Percentiles rank a stretch among this genome's conserved stretches.
Conservation (phyloP, 1,140 invertebrate species). For the Bombus breviceps region DNA sequence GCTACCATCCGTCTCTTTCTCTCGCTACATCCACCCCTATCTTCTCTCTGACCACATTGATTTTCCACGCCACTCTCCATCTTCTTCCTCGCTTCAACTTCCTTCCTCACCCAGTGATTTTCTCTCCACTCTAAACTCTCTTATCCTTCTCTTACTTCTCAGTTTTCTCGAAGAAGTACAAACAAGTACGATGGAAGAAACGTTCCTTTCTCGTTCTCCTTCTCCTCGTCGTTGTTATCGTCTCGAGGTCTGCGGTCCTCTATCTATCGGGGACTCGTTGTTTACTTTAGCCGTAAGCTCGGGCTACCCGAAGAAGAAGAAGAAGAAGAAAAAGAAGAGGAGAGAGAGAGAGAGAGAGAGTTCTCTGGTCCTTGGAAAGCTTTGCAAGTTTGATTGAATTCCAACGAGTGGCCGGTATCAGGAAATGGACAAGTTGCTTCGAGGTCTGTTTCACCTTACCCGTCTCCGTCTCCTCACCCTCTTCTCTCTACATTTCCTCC, state of each 20-base stretch:
- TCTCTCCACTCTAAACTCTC: constrained; percentile 30
- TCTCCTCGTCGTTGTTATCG: constrained; percentile 49
- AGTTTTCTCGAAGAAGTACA: constrained; percentile 1
- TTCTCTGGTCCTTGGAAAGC: constrained; percentile 45
- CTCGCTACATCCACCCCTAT: constrained; percentile 26
- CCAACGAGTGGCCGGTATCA: constrained; percentile 52
- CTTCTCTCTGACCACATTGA: constrained; percentile 72
- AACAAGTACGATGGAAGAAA: constrained; percentile 37
- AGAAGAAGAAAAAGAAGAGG: too few species aligned
- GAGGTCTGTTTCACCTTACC: constrained; percentile 11
- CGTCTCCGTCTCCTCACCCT: neutral
- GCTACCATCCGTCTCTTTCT: constrained; percentile 43
- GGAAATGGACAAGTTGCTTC: constrained; percentile 68
- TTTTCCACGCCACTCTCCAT: constrained; percentile 62
- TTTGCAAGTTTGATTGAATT: constrained; percentile 76
- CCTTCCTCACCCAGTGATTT: constrained; percentile 42
- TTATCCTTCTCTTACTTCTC: neutral
- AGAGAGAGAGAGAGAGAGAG: neutral
- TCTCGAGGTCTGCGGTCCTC: neutral
- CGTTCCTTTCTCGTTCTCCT: neutral
- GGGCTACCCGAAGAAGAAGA: neutral
- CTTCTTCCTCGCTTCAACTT: neutral
- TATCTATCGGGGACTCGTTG: constrained; percentile 14
- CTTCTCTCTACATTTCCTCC: neutral
- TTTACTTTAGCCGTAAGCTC: constrained; percentile 42